phyloP scores from a whole-genome alignment of 2,797 vertebrate species.

The Malacoctenus gilli region DNA sequence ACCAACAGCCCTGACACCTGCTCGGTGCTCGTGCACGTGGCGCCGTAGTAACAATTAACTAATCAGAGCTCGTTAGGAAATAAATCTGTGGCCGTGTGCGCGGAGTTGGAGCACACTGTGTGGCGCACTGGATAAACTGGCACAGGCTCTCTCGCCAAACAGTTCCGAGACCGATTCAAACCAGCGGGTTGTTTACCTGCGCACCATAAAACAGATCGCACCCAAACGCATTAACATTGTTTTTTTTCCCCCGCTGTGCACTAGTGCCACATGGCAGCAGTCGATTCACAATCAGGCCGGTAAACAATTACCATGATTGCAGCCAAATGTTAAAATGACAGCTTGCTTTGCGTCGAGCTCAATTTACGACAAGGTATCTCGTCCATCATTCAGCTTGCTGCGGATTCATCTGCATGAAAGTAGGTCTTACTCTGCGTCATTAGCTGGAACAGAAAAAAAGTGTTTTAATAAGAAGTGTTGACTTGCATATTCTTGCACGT shows the following conservation, averaged over 20 bases:
- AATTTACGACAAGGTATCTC: not conserved
- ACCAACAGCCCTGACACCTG: slow-evolving; percentile 32
- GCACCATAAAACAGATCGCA: not conserved
- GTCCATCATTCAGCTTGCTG: not conserved
- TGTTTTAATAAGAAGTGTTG: slow-evolving; percentile 8
- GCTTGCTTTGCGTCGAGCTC: not conserved
- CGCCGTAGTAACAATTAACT: not conserved
- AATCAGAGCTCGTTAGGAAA: too few species aligned
- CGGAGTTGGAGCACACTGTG: slow-evolving; percentile 46
- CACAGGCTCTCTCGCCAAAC: slow-evolving; percentile 3
- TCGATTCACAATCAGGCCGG: slow-evolving; percentile 36
- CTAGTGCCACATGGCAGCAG: slow-evolving; percentile 34
- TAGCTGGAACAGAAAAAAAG: not conserved
- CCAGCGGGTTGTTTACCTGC: not conserved
- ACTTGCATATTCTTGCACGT: not conserved
- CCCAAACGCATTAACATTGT: slow-evolving; percentile 12
- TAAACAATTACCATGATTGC: slow-evolving; percentile 33
- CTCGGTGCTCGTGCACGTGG: slow-evolving; percentile 7
- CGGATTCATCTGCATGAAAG: not conserved
- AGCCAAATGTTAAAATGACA: slow-evolving; percentile 17
- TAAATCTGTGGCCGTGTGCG: slow-evolving; percentile 22
- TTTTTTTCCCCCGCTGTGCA: slow-evolving; percentile 20
- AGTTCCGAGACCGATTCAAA: not conserved
- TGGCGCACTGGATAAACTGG: slow-evolving; percentile 13
- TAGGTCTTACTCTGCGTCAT: not conserved